A percentile compares a stretch with the other conserved stretches of the same genome.
phyloP scores from a whole-genome alignment of 2,888 invertebrate species.

The Apamea epomidion region DNA sequence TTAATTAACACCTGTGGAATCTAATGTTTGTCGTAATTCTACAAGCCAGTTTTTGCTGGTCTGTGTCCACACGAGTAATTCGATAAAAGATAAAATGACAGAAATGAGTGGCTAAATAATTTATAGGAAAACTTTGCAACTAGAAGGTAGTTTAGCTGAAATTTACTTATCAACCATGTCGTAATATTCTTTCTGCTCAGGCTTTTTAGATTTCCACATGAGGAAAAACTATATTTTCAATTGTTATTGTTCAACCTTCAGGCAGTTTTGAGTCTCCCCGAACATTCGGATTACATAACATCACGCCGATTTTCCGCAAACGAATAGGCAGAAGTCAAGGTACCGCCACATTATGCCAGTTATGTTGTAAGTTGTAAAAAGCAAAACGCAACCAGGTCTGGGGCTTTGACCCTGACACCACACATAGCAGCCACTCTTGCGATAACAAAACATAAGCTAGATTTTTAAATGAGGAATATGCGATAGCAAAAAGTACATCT shows the following conservation, averaged over 20 bases:
- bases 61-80: background rate
- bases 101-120: background rate
- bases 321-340: too few species aligned
- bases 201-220: background rate
- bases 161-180: background rate
- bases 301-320: background rate
- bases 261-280: background rate
- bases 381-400: background rate
- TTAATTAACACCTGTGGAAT: conserved; percentile 11
- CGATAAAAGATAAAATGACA: conserved; percentile 16
- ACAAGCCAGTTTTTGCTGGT: background rate
- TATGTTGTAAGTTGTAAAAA: background rate
- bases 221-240: conserved; percentile 1
- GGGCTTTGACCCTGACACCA: background rate
- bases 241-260: background rate
- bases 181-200: conserved; percentile 11
- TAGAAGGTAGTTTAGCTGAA: background rate
- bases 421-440: background rate
- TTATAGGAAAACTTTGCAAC: background rate
- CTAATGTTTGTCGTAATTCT: background rate
- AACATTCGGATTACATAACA: background rate
- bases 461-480: background rate
- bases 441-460: too few species aligned
- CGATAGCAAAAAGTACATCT: background rate
- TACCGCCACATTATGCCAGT: background rate